Base-by-base conservation (phyloP, 2,113 vertebrate genomes). In the Daubentonia madagascariensis region DNA sequence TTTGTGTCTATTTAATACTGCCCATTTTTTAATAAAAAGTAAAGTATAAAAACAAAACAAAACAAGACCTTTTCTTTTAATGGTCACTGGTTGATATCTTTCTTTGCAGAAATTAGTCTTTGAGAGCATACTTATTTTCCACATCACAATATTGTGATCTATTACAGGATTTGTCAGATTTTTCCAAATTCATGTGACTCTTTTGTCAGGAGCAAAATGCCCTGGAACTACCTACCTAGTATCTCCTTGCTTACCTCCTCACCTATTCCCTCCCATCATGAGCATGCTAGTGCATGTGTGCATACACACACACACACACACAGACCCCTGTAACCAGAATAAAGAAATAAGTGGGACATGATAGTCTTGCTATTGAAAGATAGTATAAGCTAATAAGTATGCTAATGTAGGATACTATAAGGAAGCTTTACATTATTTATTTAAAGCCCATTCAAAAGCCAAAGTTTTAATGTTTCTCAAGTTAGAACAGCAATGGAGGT, bases 401-500 rank as follows among this genome's bases (percentile, higher is more conserved):
- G 10, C 35, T 48, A 50, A 78, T 35, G 22, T 52, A 20, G 7
- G 10, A 5, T 25, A 48, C 1, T 72, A 32, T 25, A 86, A 52
- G 75, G 6, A 67, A 80, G 32, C n/a, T 84, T 68, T 16, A 32
- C 63, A 35, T 87, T 57, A 57, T 94, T 80, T 48, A 73, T 52
- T 95, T 78, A 22, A 84, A 65, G 23, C 17, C n/a, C 37, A 79
- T 45, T 92, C 23, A 63, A 92, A 96, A 90, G 2, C 35, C 17
- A 35, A 43, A 94, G 4, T 16, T 70, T 54, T 48, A 48, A 7
- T 48, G n/a, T 48, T 17, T 61, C 40, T 57, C 85, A 37, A 22
- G 25, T 16, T n/a, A 59, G 86, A 65, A 83, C 35, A 50, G 9
- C 32, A n/a, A 28, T 16, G 75, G 54, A 80, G 1, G 25, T 76